Conservation (phyloP, 2,888 invertebrate species). For the Sussaba pulchella region DNA sequence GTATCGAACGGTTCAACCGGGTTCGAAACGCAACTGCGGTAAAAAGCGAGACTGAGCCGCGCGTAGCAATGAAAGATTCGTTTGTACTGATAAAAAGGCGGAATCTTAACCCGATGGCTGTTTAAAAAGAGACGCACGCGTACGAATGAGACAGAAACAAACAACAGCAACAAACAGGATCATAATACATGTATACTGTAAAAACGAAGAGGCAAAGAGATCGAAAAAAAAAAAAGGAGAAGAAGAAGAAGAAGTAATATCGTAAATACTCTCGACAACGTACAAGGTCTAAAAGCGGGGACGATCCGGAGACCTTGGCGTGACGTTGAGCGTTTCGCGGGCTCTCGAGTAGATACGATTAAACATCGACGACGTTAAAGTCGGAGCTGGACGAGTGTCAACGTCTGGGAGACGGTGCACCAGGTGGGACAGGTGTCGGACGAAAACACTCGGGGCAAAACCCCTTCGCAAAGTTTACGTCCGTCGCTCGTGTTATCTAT, state of each 20-base stretch:
- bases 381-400: constrained; percentile 29
- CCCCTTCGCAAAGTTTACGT: constrained; percentile 42
- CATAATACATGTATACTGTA: constrained; percentile 5
- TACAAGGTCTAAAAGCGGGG: constrained; percentile 58
- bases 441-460: constrained; percentile 35
- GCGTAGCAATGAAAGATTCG: neutral
- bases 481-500: constrained; percentile 18
- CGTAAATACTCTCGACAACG: constrained; percentile 54
- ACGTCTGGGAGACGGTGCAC: constrained; percentile 34
- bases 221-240: constrained; percentile 3
- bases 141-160: neutral
- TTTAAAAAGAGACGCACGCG: neutral
- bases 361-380: constrained; percentile 44
- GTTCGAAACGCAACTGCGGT: too few relatives aligned
- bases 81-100: neutral
- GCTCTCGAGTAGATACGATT: constrained; percentile 51
- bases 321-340: constrained; percentile 61
- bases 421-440: constrained; percentile 44
- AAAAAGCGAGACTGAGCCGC: too few relatives aligned
- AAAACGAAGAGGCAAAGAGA: constrained; percentile 3
- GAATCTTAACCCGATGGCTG: neutral
- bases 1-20: too few relatives aligned
- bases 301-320: constrained; percentile 64
- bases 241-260: constrained; percentile 39
- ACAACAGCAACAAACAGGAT: constrained; percentile 3